These are phyloP conservation scores for Petrophora chlorosata DNA, from an alignment of 2,888 invertebrate species.

Conservation along the genomic window DNA sequence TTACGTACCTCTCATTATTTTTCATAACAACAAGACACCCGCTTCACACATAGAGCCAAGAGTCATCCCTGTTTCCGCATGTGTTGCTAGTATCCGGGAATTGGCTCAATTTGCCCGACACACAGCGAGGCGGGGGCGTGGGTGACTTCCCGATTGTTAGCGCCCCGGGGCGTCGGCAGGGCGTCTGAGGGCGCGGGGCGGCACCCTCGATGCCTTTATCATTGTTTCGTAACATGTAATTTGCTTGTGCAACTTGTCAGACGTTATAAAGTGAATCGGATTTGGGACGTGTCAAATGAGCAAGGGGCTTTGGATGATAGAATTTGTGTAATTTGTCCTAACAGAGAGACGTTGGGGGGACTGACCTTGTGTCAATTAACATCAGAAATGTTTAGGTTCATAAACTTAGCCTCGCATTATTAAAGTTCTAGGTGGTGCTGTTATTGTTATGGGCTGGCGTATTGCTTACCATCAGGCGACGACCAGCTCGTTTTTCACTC, in stretches of 20 bases:
- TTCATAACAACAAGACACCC: not conserved
- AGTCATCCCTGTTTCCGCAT: conserved; percentile 19
- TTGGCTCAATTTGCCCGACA: conserved; percentile 66
- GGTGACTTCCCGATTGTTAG: conserved; percentile 46
- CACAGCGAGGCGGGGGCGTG: conserved; percentile 36
- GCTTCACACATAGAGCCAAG: not conserved
- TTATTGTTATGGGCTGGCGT: no score
- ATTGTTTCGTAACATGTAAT: conserved; percentile 44
- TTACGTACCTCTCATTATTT: conserved; percentile 10
- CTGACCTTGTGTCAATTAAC: no score
- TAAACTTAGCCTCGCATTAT: no score
- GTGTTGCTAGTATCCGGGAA: conserved; percentile 54
- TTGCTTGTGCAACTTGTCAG: conserved; percentile 36
- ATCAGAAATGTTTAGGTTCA: no score
- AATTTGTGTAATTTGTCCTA: not conserved
- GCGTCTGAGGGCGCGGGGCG: conserved; percentile 28
- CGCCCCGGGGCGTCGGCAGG: conserved; percentile 27
- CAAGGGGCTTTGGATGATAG: conserved; percentile 4
- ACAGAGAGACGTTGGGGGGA: no score
- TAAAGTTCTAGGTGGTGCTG: no score
- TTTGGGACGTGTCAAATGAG: conserved; percentile 23
- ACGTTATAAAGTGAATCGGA: conserved; percentile 33
- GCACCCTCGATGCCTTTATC: conserved; percentile 40
- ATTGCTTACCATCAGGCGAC: no score
- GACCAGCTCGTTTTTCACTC: no score